phyloP scores from a whole-genome alignment of 2,113 vertebrate species.

The Pseudorectes ferrugineus region DNA sequence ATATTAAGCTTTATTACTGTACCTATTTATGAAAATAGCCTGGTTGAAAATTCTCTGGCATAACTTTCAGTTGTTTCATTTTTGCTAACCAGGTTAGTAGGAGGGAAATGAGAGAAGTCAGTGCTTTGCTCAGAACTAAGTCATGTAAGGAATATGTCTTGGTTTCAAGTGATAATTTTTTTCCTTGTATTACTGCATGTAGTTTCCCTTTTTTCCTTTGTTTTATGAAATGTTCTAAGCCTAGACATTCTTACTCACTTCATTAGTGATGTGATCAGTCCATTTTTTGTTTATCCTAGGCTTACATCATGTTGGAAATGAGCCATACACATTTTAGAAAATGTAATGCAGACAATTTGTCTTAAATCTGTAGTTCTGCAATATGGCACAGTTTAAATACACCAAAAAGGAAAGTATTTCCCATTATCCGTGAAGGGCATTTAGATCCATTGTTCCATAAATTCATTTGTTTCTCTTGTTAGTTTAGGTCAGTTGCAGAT shows the following conservation, averaged over 20 bases:
- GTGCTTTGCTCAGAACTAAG: background rate
- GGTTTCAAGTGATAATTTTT: background rate
- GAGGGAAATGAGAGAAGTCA: background rate
- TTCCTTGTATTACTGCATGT: background rate
- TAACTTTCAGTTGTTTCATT: background rate
- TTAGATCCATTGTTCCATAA: background rate
- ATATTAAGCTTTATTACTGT: background rate
- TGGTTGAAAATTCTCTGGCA: background rate
- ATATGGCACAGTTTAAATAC: background rate
- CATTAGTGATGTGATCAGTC: background rate
- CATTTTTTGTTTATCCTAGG: background rate
- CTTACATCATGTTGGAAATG: background rate
- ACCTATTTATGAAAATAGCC: background rate
- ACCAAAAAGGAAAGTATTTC: background rate
- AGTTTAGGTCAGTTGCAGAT: background rate
- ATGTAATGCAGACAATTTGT: background rate
- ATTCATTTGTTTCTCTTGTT: background rate
- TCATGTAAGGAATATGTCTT: background rate
- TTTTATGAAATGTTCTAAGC: conserved; percentile 2
- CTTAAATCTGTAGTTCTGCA: background rate
- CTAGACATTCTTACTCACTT: background rate
- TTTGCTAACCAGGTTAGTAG: background rate
- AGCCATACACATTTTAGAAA: conserved; percentile 18
- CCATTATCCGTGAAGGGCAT: background rate
- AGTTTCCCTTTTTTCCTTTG: background rate